Evolutionary conservation across 2,888 invertebrate genomes (phyloP), one percentile per base, ranked within the genome.

Genomic region (Pollenia griseotomentosa): DNA sequence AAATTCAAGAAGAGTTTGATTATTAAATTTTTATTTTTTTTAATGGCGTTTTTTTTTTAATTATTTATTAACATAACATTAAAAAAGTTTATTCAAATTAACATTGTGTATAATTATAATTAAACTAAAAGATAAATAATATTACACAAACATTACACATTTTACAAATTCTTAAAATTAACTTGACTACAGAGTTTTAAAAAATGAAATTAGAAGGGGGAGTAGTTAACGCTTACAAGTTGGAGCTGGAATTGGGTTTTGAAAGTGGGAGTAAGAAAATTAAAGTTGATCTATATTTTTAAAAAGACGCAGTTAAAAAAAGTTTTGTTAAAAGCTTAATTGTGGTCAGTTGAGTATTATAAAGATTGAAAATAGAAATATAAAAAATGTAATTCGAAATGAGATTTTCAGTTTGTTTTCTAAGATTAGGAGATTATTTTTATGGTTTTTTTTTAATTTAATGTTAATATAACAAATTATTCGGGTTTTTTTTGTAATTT

Each of bases 401-500:
- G 73, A 73, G 65, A 75, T 75, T 48, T 57, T 16, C 12, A 1
- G n/a, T 51, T 68, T 16, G 6, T 19, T 61, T 59, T 19, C 11
- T 51, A 51, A 71, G 19, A 59, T 59, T 11, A 40, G 42, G 57
- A 59, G 70, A 53, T 53, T 83, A 73, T 68, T 33, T 6, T 33
- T 33, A 33, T 33, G 19, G 5, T 40, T 70, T 70, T 33, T 5
- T 33, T 33, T 53, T 51, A 63, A 42, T 66, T 61, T 61, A 74
- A 84, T 84, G 84, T 80, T 79, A 84, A 80, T 84, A 74, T 84
- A 80, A 85, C 79, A 85, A 84, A 74, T 42, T 78, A 6, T 33
- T 33, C 33, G 33, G 33, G 6, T 33, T 2, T 23, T 55, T 16
- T 11, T 44, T 40, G 23, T 23, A 23, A n/a, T 42, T 65, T 16